phyloP scores from a whole-genome alignment of 2,888 invertebrate genomes.

The Lissocephala sabroskyi region DNA sequence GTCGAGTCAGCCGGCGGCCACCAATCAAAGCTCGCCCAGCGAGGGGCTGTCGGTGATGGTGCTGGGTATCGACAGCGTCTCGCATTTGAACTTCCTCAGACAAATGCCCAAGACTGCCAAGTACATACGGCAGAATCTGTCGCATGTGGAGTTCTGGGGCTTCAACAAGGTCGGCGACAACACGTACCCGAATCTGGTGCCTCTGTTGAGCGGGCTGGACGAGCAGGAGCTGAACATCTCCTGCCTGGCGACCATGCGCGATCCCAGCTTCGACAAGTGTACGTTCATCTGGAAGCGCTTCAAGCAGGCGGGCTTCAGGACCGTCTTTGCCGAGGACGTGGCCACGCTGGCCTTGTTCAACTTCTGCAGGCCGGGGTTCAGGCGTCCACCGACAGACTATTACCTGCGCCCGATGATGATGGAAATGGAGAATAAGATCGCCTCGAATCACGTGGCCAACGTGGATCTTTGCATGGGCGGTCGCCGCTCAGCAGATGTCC shows the following conservation, averaged over 20 bases:
- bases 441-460: conserved; percentile 73
- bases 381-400: conserved; percentile 86
- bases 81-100: conserved; percentile 87
- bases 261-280: conserved; percentile 82
- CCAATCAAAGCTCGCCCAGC: background rate
- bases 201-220: conserved; percentile 83
- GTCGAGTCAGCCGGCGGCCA: background rate
- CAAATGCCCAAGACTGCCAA: conserved; percentile 83
- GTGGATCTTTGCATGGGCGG: conserved; percentile 66
- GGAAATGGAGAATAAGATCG: conserved; percentile 79
- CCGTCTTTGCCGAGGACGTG: conserved; percentile 88
- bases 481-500: conserved; percentile 78
- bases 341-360: conserved; percentile 86
- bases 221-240: conserved; percentile 77
- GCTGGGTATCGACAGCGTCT: conserved; percentile 89
- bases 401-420: conserved; percentile 84
- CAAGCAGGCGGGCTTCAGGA: conserved; percentile 81
- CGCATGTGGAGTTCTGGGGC: conserved; percentile 83
- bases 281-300: conserved; percentile 89
- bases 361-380: conserved; percentile 84
- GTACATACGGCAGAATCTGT: conserved; percentile 74
- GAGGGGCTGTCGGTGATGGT: conserved; percentile 79
- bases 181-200: conserved; percentile 91
- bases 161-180: conserved; percentile 96
- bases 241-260: conserved; percentile 76